Percentiles rank a stretch among this genome's conserved stretches.
Evolutionary conservation across 23 tunicate species (phyloP).

Genomic region (Clavelina lepadiformis): DNA sequence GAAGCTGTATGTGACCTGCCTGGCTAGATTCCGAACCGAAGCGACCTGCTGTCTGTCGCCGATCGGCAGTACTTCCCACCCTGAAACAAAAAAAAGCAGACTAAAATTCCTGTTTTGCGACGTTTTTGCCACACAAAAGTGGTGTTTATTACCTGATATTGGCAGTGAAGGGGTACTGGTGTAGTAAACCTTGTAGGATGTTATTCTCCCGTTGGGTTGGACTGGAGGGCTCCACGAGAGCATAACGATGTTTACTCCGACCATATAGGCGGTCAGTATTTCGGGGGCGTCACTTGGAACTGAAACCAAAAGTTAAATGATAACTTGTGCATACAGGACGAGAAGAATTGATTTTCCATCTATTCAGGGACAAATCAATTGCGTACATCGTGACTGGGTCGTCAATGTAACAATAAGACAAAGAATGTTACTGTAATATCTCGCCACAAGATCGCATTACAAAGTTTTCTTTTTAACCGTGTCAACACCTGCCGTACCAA

Average conservation of each 20-base stretch:
- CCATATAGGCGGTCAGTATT: conserved; percentile 35
- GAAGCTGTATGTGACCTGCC: conserved; percentile 42
- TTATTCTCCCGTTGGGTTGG: conserved; percentile 56
- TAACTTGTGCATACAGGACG: too few species aligned
- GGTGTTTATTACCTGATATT: conserved; percentile 25
- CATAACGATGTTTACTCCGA: conserved; percentile 39
- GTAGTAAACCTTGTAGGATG: conserved; percentile 53
- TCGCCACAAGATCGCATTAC: too few species aligned
- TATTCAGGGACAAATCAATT: too few species aligned
- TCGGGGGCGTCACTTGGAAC: conserved; percentile 60
- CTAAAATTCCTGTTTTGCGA: not conserved
- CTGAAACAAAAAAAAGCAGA: conserved; percentile 18
- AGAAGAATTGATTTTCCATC: too few species aligned
- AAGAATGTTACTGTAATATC: too few species aligned
- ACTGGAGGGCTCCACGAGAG: conserved; percentile 54
- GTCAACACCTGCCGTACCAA: too few species aligned
- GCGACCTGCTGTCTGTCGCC: conserved; percentile 3
- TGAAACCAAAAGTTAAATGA: too few species aligned
- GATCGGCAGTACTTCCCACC: conserved; percentile 20
- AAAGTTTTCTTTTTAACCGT: too few species aligned
- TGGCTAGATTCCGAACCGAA: conserved; percentile 19
- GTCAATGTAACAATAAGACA: too few species aligned
- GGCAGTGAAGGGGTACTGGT: conserved; percentile 50
- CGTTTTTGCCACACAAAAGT: not conserved
- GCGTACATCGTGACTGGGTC: too few species aligned